Percentiles rank a stretch among this genome's conserved stretches.
Conservation (phyloP, 2,888 invertebrate species). For the Acanthosepion lycidas region DNA sequence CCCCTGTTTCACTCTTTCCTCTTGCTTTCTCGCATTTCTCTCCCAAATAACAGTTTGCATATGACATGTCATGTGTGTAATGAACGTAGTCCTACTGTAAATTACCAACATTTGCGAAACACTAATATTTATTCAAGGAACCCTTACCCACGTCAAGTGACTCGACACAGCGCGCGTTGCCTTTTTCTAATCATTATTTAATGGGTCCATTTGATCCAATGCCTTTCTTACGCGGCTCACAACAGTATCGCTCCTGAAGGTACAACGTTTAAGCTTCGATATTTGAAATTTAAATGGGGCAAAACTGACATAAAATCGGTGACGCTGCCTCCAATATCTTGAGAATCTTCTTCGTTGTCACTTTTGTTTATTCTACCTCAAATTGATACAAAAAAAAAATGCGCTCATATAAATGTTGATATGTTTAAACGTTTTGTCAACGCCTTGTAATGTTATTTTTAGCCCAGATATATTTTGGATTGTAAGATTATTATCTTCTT, state of each 20-base stretch:
- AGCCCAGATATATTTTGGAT: too few relatives aligned
- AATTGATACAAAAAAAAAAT: too few relatives aligned
- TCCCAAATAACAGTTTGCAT: neutral
- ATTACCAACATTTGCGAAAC: neutral
- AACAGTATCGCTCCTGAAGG: too few relatives aligned
- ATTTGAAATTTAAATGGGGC: neutral
- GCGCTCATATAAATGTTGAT: too few relatives aligned
- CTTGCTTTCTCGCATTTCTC: too few relatives aligned
- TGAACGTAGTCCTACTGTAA: neutral
- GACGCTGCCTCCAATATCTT: too few relatives aligned
- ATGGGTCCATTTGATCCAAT: neutral
- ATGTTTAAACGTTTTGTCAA: too few relatives aligned
- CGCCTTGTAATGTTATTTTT: too few relatives aligned
- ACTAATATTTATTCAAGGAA: neutral
- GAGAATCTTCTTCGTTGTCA: too few relatives aligned
- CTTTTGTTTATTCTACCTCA: too few relatives aligned
- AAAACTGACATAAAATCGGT: neutral
- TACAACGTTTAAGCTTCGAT: neutral
- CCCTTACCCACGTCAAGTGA: neutral
- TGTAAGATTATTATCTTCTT: too few relatives aligned
- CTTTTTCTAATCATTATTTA: neutral
- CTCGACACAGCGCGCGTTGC: neutral
- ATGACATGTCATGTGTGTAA: constrained; percentile 13
- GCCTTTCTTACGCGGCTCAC: neutral
- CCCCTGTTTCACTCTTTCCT: too few relatives aligned